Base-by-base conservation (phyloP, 2,888 invertebrate species). In the Folsomia manolachei region DNA sequence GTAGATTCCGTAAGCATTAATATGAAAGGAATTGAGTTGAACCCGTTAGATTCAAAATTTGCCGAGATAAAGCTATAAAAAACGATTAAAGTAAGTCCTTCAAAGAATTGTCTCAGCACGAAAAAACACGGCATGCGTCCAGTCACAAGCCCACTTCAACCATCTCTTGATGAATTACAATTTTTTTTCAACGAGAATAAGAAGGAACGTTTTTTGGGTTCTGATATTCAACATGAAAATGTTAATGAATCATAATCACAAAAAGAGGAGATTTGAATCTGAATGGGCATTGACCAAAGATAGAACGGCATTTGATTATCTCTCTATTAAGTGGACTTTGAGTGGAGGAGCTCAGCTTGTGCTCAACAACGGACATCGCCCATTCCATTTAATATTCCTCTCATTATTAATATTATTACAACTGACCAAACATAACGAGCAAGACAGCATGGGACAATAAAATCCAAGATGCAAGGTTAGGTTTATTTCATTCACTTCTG, bases 201-300 rank as follows among this genome's bases (percentile, higher is more conserved):
- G n/a, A n/a, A n/a, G n/a, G n/a, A n/a, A n/a, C n/a, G n/a, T n/a
- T n/a, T 9, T 39, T 39, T 39, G 39, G 14, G 39, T 39, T n/a
- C n/a, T 26, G 27, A 27, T 27, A 25, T n/a, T 19, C 63, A 63
- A 27, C 26, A 11, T 63, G 25, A 25, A 25, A 63, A 63, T 63
- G 63, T 21, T 63, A 63, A 63, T 63, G 63, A 63, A 63, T 63
- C 63, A 25, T 63, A 63, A 25, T 63, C 63, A 63, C 63, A 63
- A 63, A 63, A 27, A n/a, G n/a, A n/a, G 63, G 27, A 63, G 63
- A 63, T 63, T 63, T 27, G 26, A 25, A 63, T 63, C 63, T 27
- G n/a, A 63, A 63, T 63, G n/a, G 27, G 63, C 63, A 27, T 63
- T 63, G 63, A 63, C 63, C 63, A 63, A 27, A 63, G 63, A 63